Conservation (phyloP, 2,113 vertebrate genomes). For the Brienomyrus brachyistius region DNA sequence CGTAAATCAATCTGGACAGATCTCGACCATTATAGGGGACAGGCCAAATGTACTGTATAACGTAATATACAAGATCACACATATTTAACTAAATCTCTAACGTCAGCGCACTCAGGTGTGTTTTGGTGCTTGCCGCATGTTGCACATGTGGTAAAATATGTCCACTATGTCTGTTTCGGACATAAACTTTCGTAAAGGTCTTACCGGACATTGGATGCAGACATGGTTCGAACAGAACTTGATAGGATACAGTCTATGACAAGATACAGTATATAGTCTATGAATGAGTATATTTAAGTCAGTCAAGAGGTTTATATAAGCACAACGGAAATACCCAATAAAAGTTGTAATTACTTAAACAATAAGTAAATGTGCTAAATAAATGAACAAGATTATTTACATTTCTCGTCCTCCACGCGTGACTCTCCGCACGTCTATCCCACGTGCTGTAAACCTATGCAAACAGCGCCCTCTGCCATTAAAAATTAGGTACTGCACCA, state of each 20-base stretch:
- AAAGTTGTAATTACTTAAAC: background rate
- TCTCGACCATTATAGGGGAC: background rate
- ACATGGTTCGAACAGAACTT: background rate
- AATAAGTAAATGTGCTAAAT: background rate
- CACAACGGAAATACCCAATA: background rate
- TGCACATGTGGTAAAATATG: background rate
- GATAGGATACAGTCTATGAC: background rate
- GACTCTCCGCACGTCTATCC: background rate
- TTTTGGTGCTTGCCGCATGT: background rate
- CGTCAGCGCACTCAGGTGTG: background rate
- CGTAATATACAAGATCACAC: background rate
- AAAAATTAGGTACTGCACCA: constrained; percentile 14
- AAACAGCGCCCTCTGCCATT: constrained; percentile 32
- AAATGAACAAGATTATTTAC: background rate
- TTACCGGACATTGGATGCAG: background rate
- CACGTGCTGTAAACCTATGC: background rate
- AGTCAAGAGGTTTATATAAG: background rate
- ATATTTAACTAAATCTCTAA: background rate
- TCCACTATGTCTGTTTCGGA: background rate
- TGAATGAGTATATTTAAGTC: background rate
- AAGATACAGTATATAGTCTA: background rate
- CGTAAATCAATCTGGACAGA: background rate
- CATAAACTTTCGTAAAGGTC: background rate
- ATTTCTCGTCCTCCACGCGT: background rate
- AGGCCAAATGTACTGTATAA: background rate